Evolutionary conservation across 2,888 invertebrate genomes (phyloP), one percentile per base, ranked within the genome.

Genomic region (Druceiella hillmani): DNA sequence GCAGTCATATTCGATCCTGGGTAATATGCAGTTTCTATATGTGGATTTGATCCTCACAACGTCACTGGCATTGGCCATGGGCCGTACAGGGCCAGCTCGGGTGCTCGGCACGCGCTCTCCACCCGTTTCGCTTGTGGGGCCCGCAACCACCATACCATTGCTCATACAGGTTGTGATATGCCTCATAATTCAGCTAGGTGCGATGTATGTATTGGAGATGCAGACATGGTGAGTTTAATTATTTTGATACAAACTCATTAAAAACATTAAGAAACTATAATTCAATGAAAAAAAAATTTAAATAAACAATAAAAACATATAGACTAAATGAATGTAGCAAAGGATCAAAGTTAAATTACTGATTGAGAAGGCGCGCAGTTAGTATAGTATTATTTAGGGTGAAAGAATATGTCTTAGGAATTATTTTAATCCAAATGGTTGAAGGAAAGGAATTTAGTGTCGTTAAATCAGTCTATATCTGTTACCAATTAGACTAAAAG

Each of bases 21-120:
- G 84, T 49, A 85, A 87, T 64, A 74, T 77, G 52, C 83, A 87
- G 65, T 87, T 87, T 64, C 72, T 87, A 34, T 87, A 82, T 65
- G 82, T 86, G 50, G 88, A 88, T 64, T 64, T 88, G 50, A 74
- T 83, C 45, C 75, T 87, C 31, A 83, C 86, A n/a, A 84, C 84
- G 3, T 73, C 77, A 22, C 68, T 87, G 50, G 85, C 85, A 36
- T 65, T 87, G 31, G 79, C 83, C 4, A 81, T 87, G 71, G 85
- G 87, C 1, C 74, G 80, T 48, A 77, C 79, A 34, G 64, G 66
- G 25, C 82, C 87, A 1, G 75, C 79, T 11, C 61, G 71, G 3
- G 51, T 57, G 11, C 66, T 87, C 16, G 75, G 77, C 3, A 54
- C 69, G 11, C 67, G 69, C 50, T 71, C 80, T 33, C 87, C 87